Conservation (phyloP, 1,140 invertebrate genomes). For the Carcinoscorpius rotundicauda region DNA sequence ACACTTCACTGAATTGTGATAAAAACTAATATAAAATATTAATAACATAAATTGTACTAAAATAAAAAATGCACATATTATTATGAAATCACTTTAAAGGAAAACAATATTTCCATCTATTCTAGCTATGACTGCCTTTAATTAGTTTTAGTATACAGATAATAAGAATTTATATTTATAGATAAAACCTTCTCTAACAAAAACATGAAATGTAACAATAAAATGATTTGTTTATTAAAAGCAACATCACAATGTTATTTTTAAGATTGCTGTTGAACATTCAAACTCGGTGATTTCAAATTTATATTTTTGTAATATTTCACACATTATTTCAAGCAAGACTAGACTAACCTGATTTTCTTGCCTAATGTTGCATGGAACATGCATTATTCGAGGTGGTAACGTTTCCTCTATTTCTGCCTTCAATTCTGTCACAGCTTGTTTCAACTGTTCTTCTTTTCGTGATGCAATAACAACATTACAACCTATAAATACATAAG, state of each 20-base stretch:
- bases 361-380: conserved; percentile 39
- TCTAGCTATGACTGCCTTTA: too few relatives aligned
- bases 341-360: conserved; percentile 34
- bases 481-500: conserved; percentile 30
- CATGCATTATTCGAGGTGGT: conserved; percentile 23
- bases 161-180: too few relatives aligned
- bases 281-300: conserved; percentile 1
- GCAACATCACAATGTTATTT: neutral
- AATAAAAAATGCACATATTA: too few relatives aligned
- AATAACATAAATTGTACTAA: too few relatives aligned
- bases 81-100: too few relatives aligned
- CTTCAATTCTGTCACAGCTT: conserved; percentile 28
- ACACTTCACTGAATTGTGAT: too few relatives aligned
- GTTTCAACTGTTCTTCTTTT: conserved; percentile 33
- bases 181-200: too few relatives aligned
- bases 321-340: too few relatives aligned
- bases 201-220: too few relatives aligned
- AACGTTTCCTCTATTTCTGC: conserved; percentile 13
- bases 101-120: too few relatives aligned
- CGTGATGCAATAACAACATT: conserved; percentile 40
- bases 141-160: too few relatives aligned
- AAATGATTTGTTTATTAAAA: neutral
- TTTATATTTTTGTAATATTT: neutral
- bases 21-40: too few relatives aligned
- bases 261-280: conserved; percentile 10